Evolutionary conservation across 2,888 invertebrate genomes (phyloP).

Genomic region (Chironomus tentans): DNA sequence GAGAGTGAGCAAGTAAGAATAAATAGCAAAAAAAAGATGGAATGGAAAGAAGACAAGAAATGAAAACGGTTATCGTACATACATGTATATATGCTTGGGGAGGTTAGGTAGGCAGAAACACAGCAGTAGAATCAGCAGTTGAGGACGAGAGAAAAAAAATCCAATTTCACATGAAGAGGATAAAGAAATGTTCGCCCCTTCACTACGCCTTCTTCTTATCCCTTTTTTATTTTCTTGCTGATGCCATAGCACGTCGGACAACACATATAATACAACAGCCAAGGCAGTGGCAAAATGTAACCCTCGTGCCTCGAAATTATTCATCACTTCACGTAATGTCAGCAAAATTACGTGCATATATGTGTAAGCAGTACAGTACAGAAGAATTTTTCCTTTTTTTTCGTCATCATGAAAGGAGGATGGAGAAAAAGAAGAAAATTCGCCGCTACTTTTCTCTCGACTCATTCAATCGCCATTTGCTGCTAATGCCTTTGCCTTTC

Average conservation of each 20-base stretch:
- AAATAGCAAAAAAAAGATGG: neutral
- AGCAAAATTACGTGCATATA: constrained; percentile 23
- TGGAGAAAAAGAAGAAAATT: neutral
- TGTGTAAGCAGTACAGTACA: neutral
- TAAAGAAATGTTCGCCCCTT: neutral
- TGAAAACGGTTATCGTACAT: neutral
- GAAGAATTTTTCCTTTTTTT: neutral
- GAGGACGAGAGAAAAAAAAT: constrained; percentile 6
- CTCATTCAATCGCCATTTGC: neutral
- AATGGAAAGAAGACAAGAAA: neutral
- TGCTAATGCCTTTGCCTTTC: neutral
- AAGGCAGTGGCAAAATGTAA: neutral
- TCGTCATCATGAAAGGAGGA: neutral
- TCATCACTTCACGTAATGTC: constrained; percentile 26
- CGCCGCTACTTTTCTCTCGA: neutral
- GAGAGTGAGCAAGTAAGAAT: neutral
- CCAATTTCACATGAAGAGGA: constrained; percentile 9
- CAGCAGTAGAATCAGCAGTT: neutral
- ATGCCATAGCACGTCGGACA: neutral
- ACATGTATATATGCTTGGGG: neutral
- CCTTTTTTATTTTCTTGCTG: neutral
- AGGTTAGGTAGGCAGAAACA: neutral
- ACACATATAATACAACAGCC: neutral
- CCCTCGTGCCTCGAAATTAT: constrained; percentile 18
- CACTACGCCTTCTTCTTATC: neutral